Conservation (phyloP, 2,113 vertebrate species). For the Corythoichthys haematopterus region DNA sequence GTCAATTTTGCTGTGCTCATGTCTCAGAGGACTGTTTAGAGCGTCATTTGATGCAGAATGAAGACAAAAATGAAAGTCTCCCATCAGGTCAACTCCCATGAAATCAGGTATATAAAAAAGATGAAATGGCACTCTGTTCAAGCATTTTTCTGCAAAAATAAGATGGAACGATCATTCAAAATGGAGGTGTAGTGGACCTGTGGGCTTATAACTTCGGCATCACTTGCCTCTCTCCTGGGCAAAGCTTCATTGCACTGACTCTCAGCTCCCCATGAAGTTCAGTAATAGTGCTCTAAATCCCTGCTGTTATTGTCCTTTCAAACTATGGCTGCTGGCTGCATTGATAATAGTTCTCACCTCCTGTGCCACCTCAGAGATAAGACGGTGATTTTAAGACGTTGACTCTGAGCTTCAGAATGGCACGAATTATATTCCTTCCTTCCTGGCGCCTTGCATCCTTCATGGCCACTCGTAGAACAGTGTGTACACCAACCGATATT, state of each 20-base stretch:
- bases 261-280: conserved; percentile 56
- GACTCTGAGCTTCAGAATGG: conserved; percentile 45
- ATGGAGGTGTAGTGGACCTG: conserved; percentile 46
- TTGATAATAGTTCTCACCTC: conserved; percentile 42
- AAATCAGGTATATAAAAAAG: conserved; percentile 33
- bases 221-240: conserved; percentile 36
- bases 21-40: not conserved
- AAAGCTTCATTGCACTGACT: conserved; percentile 44
- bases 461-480: not conserved
- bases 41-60: conserved; percentile 39
- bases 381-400: conserved; percentile 18
- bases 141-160: conserved; percentile 10
- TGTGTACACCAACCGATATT: not conserved
- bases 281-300: conserved; percentile 63
- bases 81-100: conserved; percentile 11
- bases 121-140: conserved; percentile 32
- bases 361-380: conserved; percentile 66
- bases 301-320: conserved; percentile 45
- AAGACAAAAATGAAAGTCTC: conserved; percentile 44
- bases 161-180: conserved; percentile 30
- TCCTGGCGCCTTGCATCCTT: not conserved
- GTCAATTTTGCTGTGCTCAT: conserved; percentile 3
- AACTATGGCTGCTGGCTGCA: conserved; percentile 40
- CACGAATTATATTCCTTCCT: conserved; percentile 52
- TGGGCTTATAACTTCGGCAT: conserved; percentile 33